These are phyloP conservation scores for Lithosia quadra DNA, from an alignment of 2,888 invertebrate species.

Conservation along the genomic window DNA sequence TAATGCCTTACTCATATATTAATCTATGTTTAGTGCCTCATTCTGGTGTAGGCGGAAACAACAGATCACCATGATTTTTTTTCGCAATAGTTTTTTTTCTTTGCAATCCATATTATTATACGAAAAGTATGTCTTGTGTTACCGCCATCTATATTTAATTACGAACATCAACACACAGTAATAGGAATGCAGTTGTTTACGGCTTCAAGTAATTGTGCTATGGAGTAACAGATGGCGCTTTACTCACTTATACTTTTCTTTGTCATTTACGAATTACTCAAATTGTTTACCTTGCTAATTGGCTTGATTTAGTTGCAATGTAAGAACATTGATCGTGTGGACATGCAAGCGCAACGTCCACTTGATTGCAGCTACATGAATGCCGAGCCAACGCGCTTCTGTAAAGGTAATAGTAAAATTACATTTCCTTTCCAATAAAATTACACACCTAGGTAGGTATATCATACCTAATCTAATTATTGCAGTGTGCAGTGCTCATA, in stretches of 20 bases:
- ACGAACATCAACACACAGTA: not conserved
- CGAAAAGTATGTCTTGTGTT: too few species aligned
- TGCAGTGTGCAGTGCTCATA: too few species aligned
- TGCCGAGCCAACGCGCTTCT: constrained; percentile 63
- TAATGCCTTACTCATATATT: not conserved
- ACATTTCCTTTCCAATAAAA: too few species aligned
- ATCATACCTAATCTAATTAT: too few species aligned
- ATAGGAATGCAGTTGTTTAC: not conserved
- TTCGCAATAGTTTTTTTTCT: too few species aligned
- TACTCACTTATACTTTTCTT: not conserved
- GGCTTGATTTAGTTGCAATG: constrained; percentile 64
- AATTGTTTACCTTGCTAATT: constrained; percentile 65
- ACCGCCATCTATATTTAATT: constrained; percentile 48
- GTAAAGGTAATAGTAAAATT: constrained; percentile 17
- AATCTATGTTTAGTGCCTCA: too few species aligned
- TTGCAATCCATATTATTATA: too few species aligned
- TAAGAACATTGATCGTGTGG: constrained; percentile 68
- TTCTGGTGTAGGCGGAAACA: too few species aligned
- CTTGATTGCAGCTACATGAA: constrained; percentile 38
- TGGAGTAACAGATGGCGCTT: constrained; percentile 45
- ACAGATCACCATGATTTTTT: too few species aligned
- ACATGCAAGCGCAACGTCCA: constrained; percentile 57
- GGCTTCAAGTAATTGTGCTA: constrained; percentile 3
- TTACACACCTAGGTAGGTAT: too few species aligned
- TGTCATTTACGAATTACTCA: not conserved